Base-by-base conservation (phyloP, 2,888 invertebrate genomes). In the Acrocyrtus sp. region DNA sequence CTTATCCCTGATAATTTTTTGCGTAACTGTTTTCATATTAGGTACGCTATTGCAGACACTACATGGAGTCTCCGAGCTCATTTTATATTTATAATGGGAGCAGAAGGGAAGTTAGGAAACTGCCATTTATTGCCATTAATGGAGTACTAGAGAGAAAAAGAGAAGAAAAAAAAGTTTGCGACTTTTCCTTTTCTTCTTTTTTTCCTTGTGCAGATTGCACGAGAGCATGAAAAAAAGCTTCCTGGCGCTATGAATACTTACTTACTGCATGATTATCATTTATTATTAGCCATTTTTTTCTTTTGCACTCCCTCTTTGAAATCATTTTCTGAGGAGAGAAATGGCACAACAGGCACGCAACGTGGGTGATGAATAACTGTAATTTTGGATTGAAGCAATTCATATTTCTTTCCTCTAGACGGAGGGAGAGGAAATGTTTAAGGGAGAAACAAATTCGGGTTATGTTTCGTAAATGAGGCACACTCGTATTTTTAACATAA, bases 341-440 rank as follows among this genome's bases (percentile, higher is more conserved):
- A 67, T 67, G 51, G 67, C 48, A 51, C 50, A 53, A 34, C 34
- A 12, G 34, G 12, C 67, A 67, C 67, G 67, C 67, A 60, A 67
- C 29, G 22, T 4, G 27, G 10, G 58, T 60, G 60, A 67, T 53
- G 51, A 67, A 67, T 67, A 41, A 50, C 27, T 48, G 48, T 60
- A 67, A 67, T 67, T 67, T 57, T 4, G 12, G 24, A 6, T 48
- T 48, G 22, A 8, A 48, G 27, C 27, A 17, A 19, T 24, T 34
- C 21, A 21, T 19, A 19, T 29, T 54, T 8, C 39, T 54, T 54
- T 39, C 34, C 26, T 19, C 29, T 34, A 29, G 29, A 6, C 27
- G n/a, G 27, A 27, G 24, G 50, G 45, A 45, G 17, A 45, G 45
- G 10, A 45, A 6, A 17, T 5, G 12, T 39, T 39, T n/a, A n/a